Evolutionary conservation across 2,797 vertebrate species (phyloP), one percentile per base, ranked within the genome.

Genomic region (Monodelphis domestica): DNA sequence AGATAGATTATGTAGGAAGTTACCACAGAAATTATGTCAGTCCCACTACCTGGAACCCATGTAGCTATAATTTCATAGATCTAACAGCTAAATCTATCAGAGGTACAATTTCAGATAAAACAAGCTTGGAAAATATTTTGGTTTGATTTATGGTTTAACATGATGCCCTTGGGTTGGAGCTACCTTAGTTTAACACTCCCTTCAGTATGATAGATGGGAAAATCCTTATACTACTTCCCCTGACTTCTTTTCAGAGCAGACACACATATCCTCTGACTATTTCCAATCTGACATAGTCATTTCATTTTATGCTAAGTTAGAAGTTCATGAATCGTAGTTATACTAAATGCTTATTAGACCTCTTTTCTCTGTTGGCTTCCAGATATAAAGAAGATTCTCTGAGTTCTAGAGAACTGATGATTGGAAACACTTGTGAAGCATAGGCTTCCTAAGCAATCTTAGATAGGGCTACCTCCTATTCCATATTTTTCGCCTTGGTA

Each of bases 11-110:
- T 63, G 30, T 63, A 63, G 14, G 51, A 54, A 91, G 52, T 63
- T 33, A 29, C 50, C 38, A n/a, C 26, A 3, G 50, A 53, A 33
- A 3, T 92, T 54, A 17, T 55, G 53, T 88, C 63, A 87, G 70
- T 93, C 93, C 56, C 57, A 14, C 59, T 89, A 9, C 33, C 0
- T 0, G 38, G 33, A 28, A 26, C 50, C 63, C 5, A 10, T 0
- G 0, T 38, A 33, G n/a, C 29, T 17, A n/a, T 63, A 91, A n/a
- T 57, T 38, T 4, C 15, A 28, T 1, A 10, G 1, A 28, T 54
- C 10, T 24, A 45, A n/a, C 24, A 57, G 50, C 54, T 50, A 29
- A 70, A 30, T n/a, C 21, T 30, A 12, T 30, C 53, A 93, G 94
- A 94, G 90, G 28, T 5, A 7, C 0, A 10, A 12, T 45, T 11